phyloP scores from a whole-genome alignment of 2,797 vertebrate genomes.

The Fundulus diaphanus region DNA sequence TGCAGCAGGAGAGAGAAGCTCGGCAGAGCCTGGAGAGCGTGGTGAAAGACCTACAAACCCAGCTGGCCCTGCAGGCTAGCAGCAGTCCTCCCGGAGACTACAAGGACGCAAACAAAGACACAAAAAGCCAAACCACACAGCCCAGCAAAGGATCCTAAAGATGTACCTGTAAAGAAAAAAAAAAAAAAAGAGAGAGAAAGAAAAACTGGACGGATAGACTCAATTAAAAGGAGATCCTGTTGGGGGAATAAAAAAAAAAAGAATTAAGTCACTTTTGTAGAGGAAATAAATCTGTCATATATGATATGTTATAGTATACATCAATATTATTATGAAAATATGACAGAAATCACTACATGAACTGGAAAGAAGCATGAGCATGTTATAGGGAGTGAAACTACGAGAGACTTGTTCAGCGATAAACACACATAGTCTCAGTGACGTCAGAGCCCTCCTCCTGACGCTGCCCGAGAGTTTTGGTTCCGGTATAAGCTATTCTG shows the following conservation, averaged over 20 bases:
- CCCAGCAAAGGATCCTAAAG: slow-evolving; percentile 68
- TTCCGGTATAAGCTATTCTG: slow-evolving; percentile 85
- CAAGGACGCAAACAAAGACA: slow-evolving; percentile 53
- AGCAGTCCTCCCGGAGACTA: slow-evolving; percentile 43
- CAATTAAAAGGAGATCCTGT: slow-evolving; percentile 47
- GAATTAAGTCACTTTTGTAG: slow-evolving; percentile 50
- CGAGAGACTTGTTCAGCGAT: slow-evolving; percentile 58
- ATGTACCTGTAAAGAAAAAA: slow-evolving; percentile 42
- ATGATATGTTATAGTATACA: slow-evolving; percentile 64
- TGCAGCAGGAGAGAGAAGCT: slow-evolving; percentile 91
- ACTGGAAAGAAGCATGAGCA: slow-evolving; percentile 77
- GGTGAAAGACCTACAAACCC: slow-evolving; percentile 92
- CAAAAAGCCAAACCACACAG: slow-evolving; percentile 66
- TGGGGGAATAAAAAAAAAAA: slow-evolving; percentile 35
- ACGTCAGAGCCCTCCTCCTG: slow-evolving; percentile 65
- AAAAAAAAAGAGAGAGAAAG: not conserved
- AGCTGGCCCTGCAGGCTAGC: slow-evolving; percentile 86
- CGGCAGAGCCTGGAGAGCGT: slow-evolving; percentile 92
- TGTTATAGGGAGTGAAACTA: slow-evolving; percentile 58
- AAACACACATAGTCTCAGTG: slow-evolving; percentile 58
- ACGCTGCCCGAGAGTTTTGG: slow-evolving; percentile 69
- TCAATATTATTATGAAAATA: slow-evolving; percentile 66
- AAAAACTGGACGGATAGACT: slow-evolving; percentile 55
- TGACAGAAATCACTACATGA: slow-evolving; percentile 63
- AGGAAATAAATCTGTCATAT: slow-evolving; percentile 61